phyloP scores from a whole-genome alignment of 2,113 vertebrate genomes.

The Rhinopomastus cyanomelas region DNA sequence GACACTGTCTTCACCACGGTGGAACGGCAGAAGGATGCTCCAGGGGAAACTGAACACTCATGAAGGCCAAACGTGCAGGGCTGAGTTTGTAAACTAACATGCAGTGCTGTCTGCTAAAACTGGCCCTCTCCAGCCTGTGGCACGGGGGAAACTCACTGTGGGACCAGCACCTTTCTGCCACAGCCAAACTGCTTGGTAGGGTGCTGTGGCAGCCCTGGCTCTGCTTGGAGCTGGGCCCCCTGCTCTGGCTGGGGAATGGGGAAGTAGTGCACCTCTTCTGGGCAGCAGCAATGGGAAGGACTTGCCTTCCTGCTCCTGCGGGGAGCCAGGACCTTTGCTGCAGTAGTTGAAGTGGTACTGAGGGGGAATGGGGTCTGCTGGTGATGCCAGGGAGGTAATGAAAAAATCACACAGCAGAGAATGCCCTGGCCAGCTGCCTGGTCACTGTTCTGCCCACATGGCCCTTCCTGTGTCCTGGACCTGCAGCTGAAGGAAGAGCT shows the following conservation, averaged over 20 bases:
- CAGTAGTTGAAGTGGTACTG: not conserved
- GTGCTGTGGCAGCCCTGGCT: not conserved
- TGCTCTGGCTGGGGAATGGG: not conserved
- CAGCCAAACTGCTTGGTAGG: constrained; percentile 1
- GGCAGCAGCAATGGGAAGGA: not conserved
- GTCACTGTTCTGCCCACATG: accelerated
- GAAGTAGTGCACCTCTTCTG: not conserved
- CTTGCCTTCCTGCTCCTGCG: not conserved
- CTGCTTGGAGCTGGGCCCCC: not conserved
- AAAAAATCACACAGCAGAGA: not conserved
- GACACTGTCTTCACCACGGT: constrained; percentile 33
- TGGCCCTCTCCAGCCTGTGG: constrained; percentile 8
- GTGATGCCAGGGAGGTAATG: not conserved
- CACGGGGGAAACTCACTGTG: not conserved
- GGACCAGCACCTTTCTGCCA: constrained; percentile 13
- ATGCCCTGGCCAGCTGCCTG: not conserved
- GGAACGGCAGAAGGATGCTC: constrained; percentile 44
- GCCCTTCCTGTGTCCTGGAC: not conserved
- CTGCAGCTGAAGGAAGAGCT: accelerated
- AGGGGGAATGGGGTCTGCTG: not conserved
- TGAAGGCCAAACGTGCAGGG: constrained; percentile 66
- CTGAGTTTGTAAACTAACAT: constrained; percentile 70
- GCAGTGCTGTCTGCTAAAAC: constrained; percentile 63
- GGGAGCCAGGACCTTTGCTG: accelerated
- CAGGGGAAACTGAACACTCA: constrained; percentile 47